Conservation (phyloP, 1,140 invertebrate species). For the Leptinotarsa defecta region DNA sequence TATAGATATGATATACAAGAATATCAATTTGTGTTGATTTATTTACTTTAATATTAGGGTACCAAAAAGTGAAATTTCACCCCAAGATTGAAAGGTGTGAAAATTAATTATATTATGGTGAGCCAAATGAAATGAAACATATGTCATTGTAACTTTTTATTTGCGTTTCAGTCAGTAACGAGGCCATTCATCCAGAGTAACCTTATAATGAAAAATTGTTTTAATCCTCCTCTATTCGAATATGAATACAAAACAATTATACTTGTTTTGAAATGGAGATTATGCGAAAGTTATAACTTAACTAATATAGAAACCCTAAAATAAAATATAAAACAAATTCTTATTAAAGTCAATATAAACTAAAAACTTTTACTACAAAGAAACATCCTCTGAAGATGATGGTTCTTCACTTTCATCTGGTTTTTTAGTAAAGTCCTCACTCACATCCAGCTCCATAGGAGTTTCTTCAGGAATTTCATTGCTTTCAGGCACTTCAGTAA, state of each 20-base stretch:
- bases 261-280: neutral
- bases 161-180: too few relatives aligned
- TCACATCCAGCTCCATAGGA: conserved; percentile 31
- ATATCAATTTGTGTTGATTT: too few relatives aligned
- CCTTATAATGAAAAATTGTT: too few relatives aligned
- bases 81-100: too few relatives aligned
- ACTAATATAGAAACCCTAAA: conserved; percentile 3
- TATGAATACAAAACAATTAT: neutral
- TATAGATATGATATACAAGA: too few relatives aligned
- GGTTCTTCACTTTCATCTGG: conserved; percentile 28
- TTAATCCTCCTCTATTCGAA: too few relatives aligned
- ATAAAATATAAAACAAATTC: neutral
- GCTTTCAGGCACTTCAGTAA: conserved; percentile 54
- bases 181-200: too few relatives aligned
- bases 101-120: too few relatives aligned
- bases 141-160: too few relatives aligned
- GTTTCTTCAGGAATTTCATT: conserved; percentile 42
- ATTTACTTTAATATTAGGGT: too few relatives aligned
- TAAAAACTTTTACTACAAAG: conserved; percentile 17
- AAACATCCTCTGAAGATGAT: conserved; percentile 19
- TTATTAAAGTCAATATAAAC: neutral
- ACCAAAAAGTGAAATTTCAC: too few relatives aligned
- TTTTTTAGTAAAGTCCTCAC: conserved; percentile 18
- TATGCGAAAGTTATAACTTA: neutral
- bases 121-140: too few relatives aligned